Conservation (phyloP, 1,140 invertebrate genomes). For the Trigoniulus corallinus region DNA sequence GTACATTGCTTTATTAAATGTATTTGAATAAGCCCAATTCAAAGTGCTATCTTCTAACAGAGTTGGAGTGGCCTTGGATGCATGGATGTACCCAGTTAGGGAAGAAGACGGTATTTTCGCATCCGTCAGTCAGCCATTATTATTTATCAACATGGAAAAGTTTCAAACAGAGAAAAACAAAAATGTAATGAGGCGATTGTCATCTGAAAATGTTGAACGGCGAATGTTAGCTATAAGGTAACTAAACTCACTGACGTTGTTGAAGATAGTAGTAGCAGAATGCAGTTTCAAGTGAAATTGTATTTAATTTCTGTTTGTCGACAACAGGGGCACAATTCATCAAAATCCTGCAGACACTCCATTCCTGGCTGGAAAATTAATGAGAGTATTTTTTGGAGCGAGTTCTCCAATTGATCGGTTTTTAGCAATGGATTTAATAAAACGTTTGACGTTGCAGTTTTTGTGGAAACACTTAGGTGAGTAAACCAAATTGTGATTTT, state of each 20-base stretch:
- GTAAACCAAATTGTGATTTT: too few relatives aligned
- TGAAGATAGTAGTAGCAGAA: too few relatives aligned
- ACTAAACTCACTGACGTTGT: constrained; percentile 12
- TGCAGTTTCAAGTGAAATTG: too few relatives aligned
- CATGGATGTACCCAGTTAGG: constrained; percentile 50
- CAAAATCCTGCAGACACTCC: constrained; percentile 32
- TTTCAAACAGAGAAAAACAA: constrained; percentile 45
- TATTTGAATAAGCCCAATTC: not conserved
- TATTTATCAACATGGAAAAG: constrained; percentile 46
- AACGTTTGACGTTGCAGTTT: constrained; percentile 21
- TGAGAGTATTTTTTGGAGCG: constrained; percentile 23
- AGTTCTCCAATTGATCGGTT: constrained; percentile 22
- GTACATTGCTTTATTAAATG: too few relatives aligned
- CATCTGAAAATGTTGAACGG: constrained; percentile 13
- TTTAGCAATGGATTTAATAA: constrained; percentile 23
- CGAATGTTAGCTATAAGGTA: constrained; percentile 17
- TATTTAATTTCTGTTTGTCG: constrained; percentile 8
- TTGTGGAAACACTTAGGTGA: constrained; percentile 27
- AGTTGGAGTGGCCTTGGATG: constrained; percentile 39
- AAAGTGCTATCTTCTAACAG: too few relatives aligned
- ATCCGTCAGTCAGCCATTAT: constrained; percentile 34
- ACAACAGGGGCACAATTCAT: constrained; percentile 28
- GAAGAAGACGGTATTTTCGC: constrained; percentile 29
- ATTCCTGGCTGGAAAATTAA: constrained; percentile 23
- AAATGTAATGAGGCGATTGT: constrained; percentile 32